Base-by-base conservation (phyloP, 2,113 vertebrate species). In the Symphodus melops region DNA sequence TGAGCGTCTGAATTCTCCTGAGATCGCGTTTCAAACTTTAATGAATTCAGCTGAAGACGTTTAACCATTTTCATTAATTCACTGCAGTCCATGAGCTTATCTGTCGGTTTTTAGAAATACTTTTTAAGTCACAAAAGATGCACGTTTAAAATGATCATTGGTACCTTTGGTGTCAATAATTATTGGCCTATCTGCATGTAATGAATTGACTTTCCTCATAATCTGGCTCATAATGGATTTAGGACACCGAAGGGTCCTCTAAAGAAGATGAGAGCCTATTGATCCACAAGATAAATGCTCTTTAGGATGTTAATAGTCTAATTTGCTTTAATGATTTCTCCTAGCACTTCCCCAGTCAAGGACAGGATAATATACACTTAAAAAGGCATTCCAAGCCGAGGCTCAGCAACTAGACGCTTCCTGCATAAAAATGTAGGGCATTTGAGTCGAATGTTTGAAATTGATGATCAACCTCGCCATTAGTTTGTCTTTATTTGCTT, bases 161-260 rank as follows among this genome's bases (percentile, higher is more conserved):
- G 91, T 92, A 94, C 89, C 92, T 87, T 90, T 93, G 92, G 91
- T 95, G 95, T 96, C 94, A 95, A 96, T 96, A 96, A 96, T 95
- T 95, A 96, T 96, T 90, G 92, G 94, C 93, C 95, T 93, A 96
- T 95, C 95, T 96, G 92, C 93, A 93, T 92, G 94, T 96, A 96
- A 97, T 96, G 95, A 97, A 97, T 96, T 93, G 95, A 94, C 92
- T 90, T 88, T 94, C 92, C 94, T 95, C 94, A 95, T 96, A 94
- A 96, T 96, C 94, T 95, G 89, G 92, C 94, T 96, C 95, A 93
- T 96, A 94, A 96, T 95, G 94, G 91, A 94, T 96, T 96, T 95
- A 96, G 95, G 95, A 96, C 95, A 96, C 95, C 94, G 90, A 95
- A 93, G 95, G 95, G 94, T 94, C 94, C 94, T 96, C 94, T 96